A percentile compares a stretch with the other conserved stretches of the same genome.
Evolutionary conservation across 2,113 vertebrate genomes (phyloP).

Genomic region (Crotalus tigris): DNA sequence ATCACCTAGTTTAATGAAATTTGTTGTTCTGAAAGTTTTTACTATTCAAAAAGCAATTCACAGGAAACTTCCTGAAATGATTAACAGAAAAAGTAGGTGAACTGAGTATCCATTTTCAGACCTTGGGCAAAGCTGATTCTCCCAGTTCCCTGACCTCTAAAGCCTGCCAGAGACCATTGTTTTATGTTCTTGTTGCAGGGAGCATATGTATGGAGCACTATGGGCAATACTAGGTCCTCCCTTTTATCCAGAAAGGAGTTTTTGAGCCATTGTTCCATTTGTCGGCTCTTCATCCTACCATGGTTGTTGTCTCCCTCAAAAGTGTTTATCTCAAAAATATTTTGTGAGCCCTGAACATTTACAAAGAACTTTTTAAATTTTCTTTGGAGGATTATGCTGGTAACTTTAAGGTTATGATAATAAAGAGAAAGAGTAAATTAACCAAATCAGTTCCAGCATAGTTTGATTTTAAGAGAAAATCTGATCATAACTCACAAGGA

Average conservation of each 20-base stretch:
- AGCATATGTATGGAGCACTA: background rate
- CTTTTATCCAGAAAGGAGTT: background rate
- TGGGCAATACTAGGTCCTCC: background rate
- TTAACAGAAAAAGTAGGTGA: background rate
- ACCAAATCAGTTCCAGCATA: slow-evolving; percentile 1
- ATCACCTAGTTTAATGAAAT: background rate
- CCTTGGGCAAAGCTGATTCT: background rate
- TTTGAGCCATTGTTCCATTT: background rate
- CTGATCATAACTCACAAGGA: background rate
- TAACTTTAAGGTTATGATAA: slow-evolving; percentile 35
- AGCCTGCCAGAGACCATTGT: background rate
- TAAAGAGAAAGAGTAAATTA: slow-evolving; percentile 29
- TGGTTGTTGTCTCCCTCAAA: background rate
- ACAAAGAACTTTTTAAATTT: slow-evolving; percentile 52
- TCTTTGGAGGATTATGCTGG: slow-evolving; percentile 25
- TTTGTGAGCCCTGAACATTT: slow-evolving; percentile 56
- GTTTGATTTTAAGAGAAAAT: background rate
- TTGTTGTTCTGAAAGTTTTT: background rate
- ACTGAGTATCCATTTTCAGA: background rate
- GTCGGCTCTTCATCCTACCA: background rate
- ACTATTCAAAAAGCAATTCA: background rate
- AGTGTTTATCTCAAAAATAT: slow-evolving; percentile 47
- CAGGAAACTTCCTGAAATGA: background rate
- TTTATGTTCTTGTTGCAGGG: background rate
- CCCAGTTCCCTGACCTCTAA: background rate